Evolutionary conservation across 1,140 invertebrate species (phyloP).

Genomic region (Aphis craccivora): DNA sequence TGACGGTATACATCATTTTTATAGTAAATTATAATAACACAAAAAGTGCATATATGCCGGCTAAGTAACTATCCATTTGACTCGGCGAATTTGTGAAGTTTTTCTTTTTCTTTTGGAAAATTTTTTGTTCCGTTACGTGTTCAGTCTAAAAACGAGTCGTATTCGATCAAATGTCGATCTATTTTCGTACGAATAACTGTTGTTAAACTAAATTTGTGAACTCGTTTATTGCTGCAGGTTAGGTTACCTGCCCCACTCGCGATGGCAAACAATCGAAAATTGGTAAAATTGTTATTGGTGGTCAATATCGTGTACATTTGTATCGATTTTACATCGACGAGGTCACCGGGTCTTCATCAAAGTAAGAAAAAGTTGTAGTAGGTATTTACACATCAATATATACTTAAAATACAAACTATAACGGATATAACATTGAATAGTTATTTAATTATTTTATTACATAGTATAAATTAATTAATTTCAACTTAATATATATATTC

Average conservation of each 20-base stretch:
- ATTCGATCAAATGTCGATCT: background rate
- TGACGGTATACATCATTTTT: background rate
- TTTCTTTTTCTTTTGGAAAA: background rate
- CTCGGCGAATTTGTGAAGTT: background rate
- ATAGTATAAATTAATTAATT: background rate
- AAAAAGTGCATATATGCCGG: background rate
- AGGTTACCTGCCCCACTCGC: background rate
- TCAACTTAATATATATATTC: too few relatives aligned
- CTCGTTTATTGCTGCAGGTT: background rate
- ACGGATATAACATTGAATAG: background rate
- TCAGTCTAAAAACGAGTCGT: background rate
- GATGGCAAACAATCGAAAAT: slow-evolving; percentile 8
- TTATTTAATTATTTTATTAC: background rate
- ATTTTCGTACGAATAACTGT: background rate
- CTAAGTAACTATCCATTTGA: background rate
- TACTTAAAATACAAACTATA: background rate
- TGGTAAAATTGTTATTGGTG: background rate
- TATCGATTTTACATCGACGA: background rate
- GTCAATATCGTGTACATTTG: background rate
- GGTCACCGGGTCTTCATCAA: background rate
- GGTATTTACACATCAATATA: background rate
- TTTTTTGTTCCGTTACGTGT: background rate
- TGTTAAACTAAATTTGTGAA: background rate
- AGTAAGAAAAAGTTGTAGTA: background rate
- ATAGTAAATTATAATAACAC: background rate